Evolutionary conservation across 2,888 invertebrate genomes (phyloP), one percentile per base, ranked within the genome.

Genomic region (Spodoptera picta): DNA sequence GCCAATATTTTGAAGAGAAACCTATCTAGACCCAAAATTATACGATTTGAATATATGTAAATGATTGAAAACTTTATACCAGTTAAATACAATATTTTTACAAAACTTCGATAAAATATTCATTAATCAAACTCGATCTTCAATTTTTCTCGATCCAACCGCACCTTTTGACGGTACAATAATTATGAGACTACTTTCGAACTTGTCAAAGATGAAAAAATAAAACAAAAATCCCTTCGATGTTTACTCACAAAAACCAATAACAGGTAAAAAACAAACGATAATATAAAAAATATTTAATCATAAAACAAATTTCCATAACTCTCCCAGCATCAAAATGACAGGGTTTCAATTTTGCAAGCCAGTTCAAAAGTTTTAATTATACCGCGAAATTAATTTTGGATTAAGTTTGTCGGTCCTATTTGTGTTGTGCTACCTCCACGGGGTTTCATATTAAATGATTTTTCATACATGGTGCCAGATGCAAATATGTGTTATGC

Each of bases 351-450:
- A 83, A 80, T 79, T 79, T 72, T 62, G 75, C 58, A 68, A 74
- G 70, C 65, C 68, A 74, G 81, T 76, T 69, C 77, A 80, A 88
- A 36, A 87, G 82, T 89, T 90, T 88, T 87, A 89, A 90, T 89
- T 89, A 87, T 84, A 69, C 73, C 77, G 60, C 79, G 71, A 84
- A 87, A 90, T 89, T 88, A 88, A 88, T 87, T 87, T 79, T 62
- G 84, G 75, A 87, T 88, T 85, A 79, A 75, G 63, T 79, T 75
- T 66, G 64, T 56, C 41, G 41, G 46, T 54, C 50, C 47, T 60
- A 67, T 72, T 75, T 75, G 59, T 70, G 50, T 80, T 62, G 60
- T 46, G 47, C 51, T 50, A 63, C 24, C 56, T 77, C 65, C 58
- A 65, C 57, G 61, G 48, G 57, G 64, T 50, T 68, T 67, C 42